Evolutionary conservation across 1,140 invertebrate genomes (phyloP), one percentile per base, ranked within the genome.

Genomic region (Heterodera schachtii): DNA sequence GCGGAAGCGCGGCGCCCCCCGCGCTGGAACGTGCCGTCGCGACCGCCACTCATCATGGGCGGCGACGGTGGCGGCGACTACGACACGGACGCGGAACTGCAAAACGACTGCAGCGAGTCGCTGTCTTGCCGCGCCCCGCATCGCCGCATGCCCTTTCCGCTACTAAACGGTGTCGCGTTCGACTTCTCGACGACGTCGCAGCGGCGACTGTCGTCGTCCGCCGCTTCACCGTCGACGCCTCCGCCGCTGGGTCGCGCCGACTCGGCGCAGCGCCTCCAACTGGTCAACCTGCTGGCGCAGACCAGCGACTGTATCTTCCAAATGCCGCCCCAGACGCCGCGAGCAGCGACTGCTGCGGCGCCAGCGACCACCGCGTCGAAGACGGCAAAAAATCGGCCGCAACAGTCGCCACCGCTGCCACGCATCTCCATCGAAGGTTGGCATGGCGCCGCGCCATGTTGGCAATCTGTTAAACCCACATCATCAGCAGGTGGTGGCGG

Each of bases 301-400:
- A 71, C 69, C 69, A 71, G 69, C 19, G 69, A 71, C 31, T n/a
- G n/a, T 31, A 71, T 71, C 69, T 71, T 71, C 21, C 69, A 71
- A 19, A 3, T 46, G 21, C 69, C 69, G 19, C 19, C 69, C 5
- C 4, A 3, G 6, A 69, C 16, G 41, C 66, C 66, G 16, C 66
- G n/a, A 5, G 4, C 66, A 16, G 66, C 66, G 41, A 69, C 4
- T 69, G 21, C 69, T 16, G 5, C 5, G 13, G 16, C 57, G 19
- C 3, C 57, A 60, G 16, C 57, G 57, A 4, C 57, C 4, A 11
- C 57, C 13, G 57, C 11, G 57, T 16, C 57, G 57, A 11, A 11
- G 57, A 3, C 57, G 57, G 57, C 57, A 16, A 49, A 4, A 49
- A 49, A 49, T 19, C 9, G 13, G 57, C 57, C 5, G 0, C 57